phyloP scores from a whole-genome alignment of 2,888 invertebrate species.

The Leptinotarsa haldemani region DNA sequence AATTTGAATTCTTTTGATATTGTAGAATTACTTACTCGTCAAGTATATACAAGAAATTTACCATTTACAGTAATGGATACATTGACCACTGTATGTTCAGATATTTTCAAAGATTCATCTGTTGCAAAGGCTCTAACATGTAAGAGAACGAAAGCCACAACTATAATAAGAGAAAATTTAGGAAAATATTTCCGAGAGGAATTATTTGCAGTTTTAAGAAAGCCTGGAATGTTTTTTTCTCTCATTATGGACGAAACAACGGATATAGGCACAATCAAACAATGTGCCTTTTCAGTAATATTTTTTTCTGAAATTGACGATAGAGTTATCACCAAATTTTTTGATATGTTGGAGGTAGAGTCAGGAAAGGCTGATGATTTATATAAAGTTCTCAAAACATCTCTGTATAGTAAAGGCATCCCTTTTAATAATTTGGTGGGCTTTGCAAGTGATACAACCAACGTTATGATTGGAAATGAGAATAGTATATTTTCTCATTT shows the following conservation, averaged over 20 bases:
- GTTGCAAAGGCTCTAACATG: neutral
- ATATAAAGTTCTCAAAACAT: conserved; percentile 37
- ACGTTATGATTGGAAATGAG: conserved; percentile 53
- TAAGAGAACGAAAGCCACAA: conserved; percentile 1
- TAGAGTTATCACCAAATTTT: neutral
- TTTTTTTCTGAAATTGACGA: neutral
- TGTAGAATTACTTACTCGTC: no score
- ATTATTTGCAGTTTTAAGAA: neutral
- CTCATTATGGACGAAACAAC: conserved; percentile 3
- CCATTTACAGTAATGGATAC: neutral
- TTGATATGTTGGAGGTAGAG: neutral
- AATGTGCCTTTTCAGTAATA: neutral
- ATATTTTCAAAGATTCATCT: neutral
- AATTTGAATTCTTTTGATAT: no score
- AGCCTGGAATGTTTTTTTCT: neutral
- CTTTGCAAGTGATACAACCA: conserved; percentile 34
- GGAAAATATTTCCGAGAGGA: neutral
- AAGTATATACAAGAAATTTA: no score
- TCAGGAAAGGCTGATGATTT: conserved; percentile 40
- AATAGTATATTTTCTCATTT: conserved; percentile 39
- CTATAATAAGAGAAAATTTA: neutral
- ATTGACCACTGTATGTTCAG: neutral
- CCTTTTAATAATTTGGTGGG: conserved; percentile 50
- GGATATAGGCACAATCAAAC: neutral
- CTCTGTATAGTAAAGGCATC: conserved; percentile 31